Base-by-base conservation (phyloP, 2,797 vertebrate genomes). In the Sarcophilus harrisii region DNA sequence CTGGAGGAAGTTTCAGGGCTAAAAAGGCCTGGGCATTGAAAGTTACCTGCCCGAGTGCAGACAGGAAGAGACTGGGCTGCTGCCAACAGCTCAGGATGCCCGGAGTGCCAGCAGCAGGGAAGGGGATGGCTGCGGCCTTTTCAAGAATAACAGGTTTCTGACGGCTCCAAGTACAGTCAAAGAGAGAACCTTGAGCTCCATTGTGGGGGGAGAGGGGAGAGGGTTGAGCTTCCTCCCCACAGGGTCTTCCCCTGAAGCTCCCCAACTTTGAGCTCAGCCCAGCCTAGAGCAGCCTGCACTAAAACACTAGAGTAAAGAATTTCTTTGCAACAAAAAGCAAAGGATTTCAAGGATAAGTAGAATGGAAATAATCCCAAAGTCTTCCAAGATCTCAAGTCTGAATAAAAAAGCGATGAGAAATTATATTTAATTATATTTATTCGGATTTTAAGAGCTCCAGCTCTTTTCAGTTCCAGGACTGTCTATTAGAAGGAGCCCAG, bases 331-430 rank as follows among this genome's bases (percentile, higher is more conserved):
- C 97, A 97, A 97, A 98, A 97, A 97, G 98, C 98, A 96, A 97
- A 98, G 97, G 97, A 97, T 97, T 98, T 97, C 97, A 97, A 66
- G 96, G 94, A 97, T 96, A 97, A 3, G 95, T 93, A 97, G 96
- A 95, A 97, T 96, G 95, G 94, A 96, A 96, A 93, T 94, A 94
- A 95, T 3, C 93, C 94, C 94, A 91, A 96, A 92, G 96, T 96
- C 97, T 90, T 95, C 94, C 96, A 97, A 98, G 97, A 97, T 90
- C 94, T 94, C 96, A 97, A 98, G 97, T 97, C 96, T 93, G 94
- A 97, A 94, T 38, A 97, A 89, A 92, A 54, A 59, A 96, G 97
- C 96, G 94, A 45, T 10, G 16, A 45, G n/a, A 38, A 97, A 97
- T 96, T 95, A 96, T 96, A 93, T 90, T 94, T 91, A 97, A 97